Evolutionary conservation across 2,888 invertebrate species (phyloP).

Genomic region (Drosophila meridionalis): DNA sequence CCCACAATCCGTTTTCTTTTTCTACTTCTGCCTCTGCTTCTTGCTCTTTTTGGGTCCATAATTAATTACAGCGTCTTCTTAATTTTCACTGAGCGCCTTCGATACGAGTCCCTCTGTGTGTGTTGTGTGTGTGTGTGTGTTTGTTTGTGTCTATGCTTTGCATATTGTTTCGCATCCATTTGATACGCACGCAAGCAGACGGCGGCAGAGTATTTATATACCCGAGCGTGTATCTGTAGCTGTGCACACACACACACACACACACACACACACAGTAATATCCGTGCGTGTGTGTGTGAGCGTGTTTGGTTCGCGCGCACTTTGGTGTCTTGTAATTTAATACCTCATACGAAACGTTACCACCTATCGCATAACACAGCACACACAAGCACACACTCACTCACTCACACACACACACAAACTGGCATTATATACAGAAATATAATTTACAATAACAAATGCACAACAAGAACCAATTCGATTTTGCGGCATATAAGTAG

Average conservation of each 20-base stretch:
- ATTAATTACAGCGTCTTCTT: slow-evolving; percentile 63
- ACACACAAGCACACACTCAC: slow-evolving; percentile 40
- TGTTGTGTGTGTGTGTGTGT: slow-evolving; percentile 29
- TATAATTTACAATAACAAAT: slow-evolving; percentile 51
- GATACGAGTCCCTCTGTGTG: slow-evolving; percentile 22
- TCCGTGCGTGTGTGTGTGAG: slow-evolving; percentile 45
- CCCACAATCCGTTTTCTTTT: slow-evolving; percentile 12
- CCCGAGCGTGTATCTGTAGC: slow-evolving; percentile 43
- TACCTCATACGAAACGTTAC: slow-evolving; percentile 80
- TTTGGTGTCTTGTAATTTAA: slow-evolving; percentile 83
- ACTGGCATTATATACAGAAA: slow-evolving; percentile 7
- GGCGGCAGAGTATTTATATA: slow-evolving; percentile 72
- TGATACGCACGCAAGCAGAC: slow-evolving; percentile 75
- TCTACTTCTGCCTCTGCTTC: background rate
- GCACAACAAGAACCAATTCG: slow-evolving; percentile 48
- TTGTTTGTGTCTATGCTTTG: slow-evolving; percentile 59
- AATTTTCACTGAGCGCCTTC: slow-evolving; percentile 50
- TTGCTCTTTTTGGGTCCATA: slow-evolving; percentile 43
- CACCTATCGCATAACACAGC: slow-evolving; percentile 80
- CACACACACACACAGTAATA: background rate
- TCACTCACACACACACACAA: slow-evolving; percentile 19
- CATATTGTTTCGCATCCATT: slow-evolving; percentile 75
- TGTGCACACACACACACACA: slow-evolving; percentile 3
- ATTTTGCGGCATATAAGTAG: slow-evolving; percentile 27
- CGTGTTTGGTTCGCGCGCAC: slow-evolving; percentile 77